Base-by-base conservation (phyloP, 37 sponge, comb jelly and placozoan species). In the Agelas oroides region DNA sequence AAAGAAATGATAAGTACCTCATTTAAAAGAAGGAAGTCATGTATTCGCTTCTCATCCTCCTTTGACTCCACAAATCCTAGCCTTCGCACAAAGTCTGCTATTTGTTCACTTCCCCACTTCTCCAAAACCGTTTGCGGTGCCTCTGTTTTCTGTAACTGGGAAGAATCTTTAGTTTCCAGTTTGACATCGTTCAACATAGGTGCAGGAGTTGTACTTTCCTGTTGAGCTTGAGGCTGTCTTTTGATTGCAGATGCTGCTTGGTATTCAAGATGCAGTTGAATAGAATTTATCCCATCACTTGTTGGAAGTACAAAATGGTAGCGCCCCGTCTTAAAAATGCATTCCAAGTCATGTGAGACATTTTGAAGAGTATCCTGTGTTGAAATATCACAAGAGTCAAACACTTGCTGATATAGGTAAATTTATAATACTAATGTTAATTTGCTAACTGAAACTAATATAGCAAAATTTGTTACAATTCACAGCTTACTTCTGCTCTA, bases 1-100 rank as follows among this genome's bases (percentile, higher is more conserved):
- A n/a, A n/a, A n/a, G n/a, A n/a, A n/a, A n/a, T n/a, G 46, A 8
- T 46, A 46, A 46, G 3, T 25, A 89, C 90, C 72, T 78, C 61
- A 65, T 62, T 89, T 30, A 89, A 20, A 52, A 79, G 90, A 6
- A 84, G 63, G 67, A 89, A 89, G 14, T 71, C 65, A 38, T 88
- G 80, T 13, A 82, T 85, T n/a, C 70, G 55, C 24, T 85, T 77
- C 59, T 84, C 89, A 40, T 75, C 88, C 32, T 88, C 89, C 58
- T 81, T 85, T 38, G 84, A 86, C 38, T 93, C 94, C 57, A 96
- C 56, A 62, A 96, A 96, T 20, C 97, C 97, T 17, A 96, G 76
- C 63, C 88, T 94, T 46, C 97, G 84, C 36, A 94, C 94, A 82
- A 96, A 96, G 61, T 96, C 97, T n/a, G 79, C 76, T 60, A 96